Evolutionary conservation across 2,888 invertebrate genomes (phyloP).

Genomic region (Tetrapedia diversipes): DNA sequence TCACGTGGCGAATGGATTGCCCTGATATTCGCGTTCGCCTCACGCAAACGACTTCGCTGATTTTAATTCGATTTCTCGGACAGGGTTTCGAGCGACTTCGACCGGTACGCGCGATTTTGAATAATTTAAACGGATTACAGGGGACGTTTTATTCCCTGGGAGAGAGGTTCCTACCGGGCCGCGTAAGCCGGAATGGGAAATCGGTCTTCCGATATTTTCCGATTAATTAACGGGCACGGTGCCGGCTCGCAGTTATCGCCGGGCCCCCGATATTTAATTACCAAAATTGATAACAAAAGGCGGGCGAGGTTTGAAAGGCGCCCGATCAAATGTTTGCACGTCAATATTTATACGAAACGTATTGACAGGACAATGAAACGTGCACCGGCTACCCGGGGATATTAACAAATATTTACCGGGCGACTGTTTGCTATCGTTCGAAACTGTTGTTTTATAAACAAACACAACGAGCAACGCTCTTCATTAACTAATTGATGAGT

Average conservation of each 20-base stretch:
- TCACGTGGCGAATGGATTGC: conserved; percentile 50
- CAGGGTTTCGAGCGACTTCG: background rate
- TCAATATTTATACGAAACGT: conserved; percentile 9
- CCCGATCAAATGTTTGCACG: conserved; percentile 14
- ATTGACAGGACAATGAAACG: conserved; percentile 19
- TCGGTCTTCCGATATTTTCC: background rate
- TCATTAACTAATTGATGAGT: background rate
- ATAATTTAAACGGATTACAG: background rate
- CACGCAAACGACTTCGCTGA: conserved; percentile 30
- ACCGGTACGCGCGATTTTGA: conserved; percentile 5
- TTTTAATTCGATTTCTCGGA: conserved; percentile 43
- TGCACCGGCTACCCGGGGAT: background rate
- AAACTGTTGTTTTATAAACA: background rate
- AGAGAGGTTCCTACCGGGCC: background rate
- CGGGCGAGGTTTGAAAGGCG: background rate
- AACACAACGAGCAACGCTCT: background rate
- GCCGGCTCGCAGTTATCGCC: background rate
- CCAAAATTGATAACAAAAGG: conserved; percentile 10
- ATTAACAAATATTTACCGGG: conserved; percentile 35
- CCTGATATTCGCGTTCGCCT: conserved; percentile 26
- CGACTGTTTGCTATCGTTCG: too few species aligned
- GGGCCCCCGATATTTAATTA: conserved; percentile 19
- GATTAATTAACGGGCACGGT: background rate
- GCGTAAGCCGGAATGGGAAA: background rate
- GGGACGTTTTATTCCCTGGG: background rate